Evolutionary conservation across 2,888 invertebrate genomes (phyloP).

Genomic region (Tanypteryx hageni): DNA sequence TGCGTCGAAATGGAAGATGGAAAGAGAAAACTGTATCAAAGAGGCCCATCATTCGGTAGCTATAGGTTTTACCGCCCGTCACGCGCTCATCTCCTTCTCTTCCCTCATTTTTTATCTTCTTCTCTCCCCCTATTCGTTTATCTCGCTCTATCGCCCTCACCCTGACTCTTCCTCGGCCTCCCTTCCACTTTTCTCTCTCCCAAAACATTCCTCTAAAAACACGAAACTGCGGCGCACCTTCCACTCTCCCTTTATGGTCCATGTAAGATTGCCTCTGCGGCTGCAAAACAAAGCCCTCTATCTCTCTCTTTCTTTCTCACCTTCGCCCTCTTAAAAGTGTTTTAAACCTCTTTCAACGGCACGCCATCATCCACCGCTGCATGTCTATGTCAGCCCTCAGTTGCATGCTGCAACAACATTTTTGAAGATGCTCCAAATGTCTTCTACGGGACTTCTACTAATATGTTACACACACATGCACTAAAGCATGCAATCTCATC

Average conservation of each 20-base stretch:
- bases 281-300: not conserved
- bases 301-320: not conserved
- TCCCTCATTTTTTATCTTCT: constrained; percentile 1
- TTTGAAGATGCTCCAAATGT: too few relatives aligned
- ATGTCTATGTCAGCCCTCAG: too few relatives aligned
- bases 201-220: not conserved
- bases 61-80: constrained; percentile 34
- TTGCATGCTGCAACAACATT: too few relatives aligned
- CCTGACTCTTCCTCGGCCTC: not conserved
- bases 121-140: not conserved
- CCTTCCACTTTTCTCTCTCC: not conserved
- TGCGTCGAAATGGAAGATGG: constrained; percentile 43
- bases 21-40: constrained; percentile 13
- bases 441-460: too few relatives aligned
- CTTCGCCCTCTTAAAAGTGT: not conserved
- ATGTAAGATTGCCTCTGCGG: not conserved
- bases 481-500: too few relatives aligned
- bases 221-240: not conserved
- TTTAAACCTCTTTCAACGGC: too few relatives aligned
- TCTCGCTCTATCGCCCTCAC: not conserved
- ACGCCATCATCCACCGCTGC: too few relatives aligned
- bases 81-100: not conserved
- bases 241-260: not conserved
- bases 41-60: constrained; percentile 25
- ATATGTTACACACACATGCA: too few relatives aligned